Percentiles rank a stretch among this genome's conserved stretches.
Conservation (phyloP, 2,797 vertebrate genomes). For the Otus scops region DNA sequence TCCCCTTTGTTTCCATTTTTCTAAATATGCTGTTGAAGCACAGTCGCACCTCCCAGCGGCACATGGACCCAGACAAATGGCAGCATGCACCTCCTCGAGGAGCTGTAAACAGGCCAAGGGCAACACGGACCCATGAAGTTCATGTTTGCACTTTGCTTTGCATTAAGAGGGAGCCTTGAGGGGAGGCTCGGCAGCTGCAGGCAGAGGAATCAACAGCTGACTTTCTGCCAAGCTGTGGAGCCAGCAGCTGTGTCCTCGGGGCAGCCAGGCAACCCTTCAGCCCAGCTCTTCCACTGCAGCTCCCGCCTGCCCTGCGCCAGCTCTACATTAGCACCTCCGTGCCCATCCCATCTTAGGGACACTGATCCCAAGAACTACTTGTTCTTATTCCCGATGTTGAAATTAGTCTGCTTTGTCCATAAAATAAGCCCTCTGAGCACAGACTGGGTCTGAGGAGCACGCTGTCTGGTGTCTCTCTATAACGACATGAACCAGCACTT, state of each 20-base stretch:
- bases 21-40: background rate
- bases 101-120: background rate
- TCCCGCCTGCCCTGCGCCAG: rapidly evolving
- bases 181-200: background rate
- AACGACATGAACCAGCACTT: rapidly evolving
- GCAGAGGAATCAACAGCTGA: background rate
- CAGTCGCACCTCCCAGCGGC: background rate
- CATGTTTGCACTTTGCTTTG: background rate
- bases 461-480: background rate
- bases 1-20: background rate
- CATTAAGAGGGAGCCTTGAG: background rate
- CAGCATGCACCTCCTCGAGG: background rate
- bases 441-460: background rate
- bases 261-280: background rate
- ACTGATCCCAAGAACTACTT: background rate
- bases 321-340: background rate
- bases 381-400: background rate
- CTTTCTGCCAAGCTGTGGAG: background rate
- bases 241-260: rapidly evolving
- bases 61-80: background rate
- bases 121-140: background rate
- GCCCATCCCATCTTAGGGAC: background rate
- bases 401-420: background rate
- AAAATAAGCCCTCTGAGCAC: background rate
- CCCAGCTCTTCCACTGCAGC: background rate